Base-by-base conservation (phyloP, 2,888 invertebrate genomes). In the Achlya flavicornis region DNA sequence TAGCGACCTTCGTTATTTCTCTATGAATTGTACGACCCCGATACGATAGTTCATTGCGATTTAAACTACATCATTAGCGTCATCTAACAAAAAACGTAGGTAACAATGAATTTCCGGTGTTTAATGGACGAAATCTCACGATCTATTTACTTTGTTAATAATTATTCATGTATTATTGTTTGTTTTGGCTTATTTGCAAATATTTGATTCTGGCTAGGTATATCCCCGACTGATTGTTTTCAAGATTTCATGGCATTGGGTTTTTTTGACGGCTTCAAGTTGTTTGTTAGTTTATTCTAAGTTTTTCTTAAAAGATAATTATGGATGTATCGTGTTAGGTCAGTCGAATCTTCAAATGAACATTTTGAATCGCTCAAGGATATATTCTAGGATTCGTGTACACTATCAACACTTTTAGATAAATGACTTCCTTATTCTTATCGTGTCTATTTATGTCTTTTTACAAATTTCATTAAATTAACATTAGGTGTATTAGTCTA, bases 81-180 rank as follows among this genome's bases (percentile, higher is more conserved):
- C 48, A 48, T 48, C 14, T 8, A 0, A 48, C 48, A 48, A 48
- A 46, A 46, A 53, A 19, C 19, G 16, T 53, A 19, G 53, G 19
- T 19, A 10, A 19, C n/a, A 53, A 53, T 53, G 53, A 53, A 53
- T 53, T 53, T 53, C 53, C 53, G 53, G 53, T 53, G 10, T 14
- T 26, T 53, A 59, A 61, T 57, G 61, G 64, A 53, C 63, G 62
- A 65, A 66, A 62, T 43, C 64, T 53, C 53, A 53, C 53, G 53
- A 8, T 53, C 53, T 53, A 10, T 53, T 53, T 53, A 19, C 7
- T 10, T 19, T 53, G 53, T 19, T 19, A 53, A 53, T 53, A n/a
- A 46, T 46, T 46, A 53, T 53, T 19, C 3, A 10, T 7, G 8
- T 38, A n/a, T 19, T 53, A 53, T n/a, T 7, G 46, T n/a, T 46